Conservation (phyloP, 30 jellyfish, hydroid and myxozoan species). For the Rhopilema esculentum region DNA sequence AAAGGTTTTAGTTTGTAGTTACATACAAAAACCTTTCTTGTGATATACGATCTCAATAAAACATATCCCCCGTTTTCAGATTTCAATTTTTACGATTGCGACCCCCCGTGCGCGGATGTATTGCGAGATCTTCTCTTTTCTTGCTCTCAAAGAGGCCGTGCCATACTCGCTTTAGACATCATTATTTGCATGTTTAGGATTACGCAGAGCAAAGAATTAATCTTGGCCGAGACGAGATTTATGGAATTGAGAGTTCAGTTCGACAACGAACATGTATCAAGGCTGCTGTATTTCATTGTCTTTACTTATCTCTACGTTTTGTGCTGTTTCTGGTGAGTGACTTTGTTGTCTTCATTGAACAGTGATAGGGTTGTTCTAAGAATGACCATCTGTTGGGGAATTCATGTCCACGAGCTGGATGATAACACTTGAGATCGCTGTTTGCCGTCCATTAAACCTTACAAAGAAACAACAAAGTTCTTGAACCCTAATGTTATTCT, state of each 20-base stretch:
- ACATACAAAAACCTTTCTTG: no score
- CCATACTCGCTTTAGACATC: slow-evolving; percentile 16
- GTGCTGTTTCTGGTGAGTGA: slow-evolving; percentile 9
- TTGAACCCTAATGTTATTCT: no score
- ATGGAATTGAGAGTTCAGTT: slow-evolving; percentile 8
- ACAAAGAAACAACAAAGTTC: no score
- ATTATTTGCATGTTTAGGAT: slow-evolving; percentile 55
- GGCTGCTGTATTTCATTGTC: not conserved
- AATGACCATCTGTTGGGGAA: not conserved
- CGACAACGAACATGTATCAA: slow-evolving; percentile 9
- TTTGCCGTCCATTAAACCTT: not conserved
- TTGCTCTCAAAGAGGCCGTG: slow-evolving; percentile 26
- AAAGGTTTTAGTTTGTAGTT: not conserved
- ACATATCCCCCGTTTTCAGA: not conserved
- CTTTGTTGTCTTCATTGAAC: not conserved
- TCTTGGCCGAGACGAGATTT: slow-evolving; percentile 64
- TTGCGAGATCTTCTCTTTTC: slow-evolving; percentile 1
- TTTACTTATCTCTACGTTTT: not conserved
- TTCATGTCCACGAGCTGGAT: not conserved
- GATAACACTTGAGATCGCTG: not conserved
- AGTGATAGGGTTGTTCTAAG: not conserved
- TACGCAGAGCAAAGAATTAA: slow-evolving; percentile 40
- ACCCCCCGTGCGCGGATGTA: slow-evolving; percentile 35
- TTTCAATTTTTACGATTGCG: not conserved
- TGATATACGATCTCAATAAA: not conserved